phyloP scores from a whole-genome alignment of 2,797 vertebrate species.

The Poeciliopsis turneri region DNA sequence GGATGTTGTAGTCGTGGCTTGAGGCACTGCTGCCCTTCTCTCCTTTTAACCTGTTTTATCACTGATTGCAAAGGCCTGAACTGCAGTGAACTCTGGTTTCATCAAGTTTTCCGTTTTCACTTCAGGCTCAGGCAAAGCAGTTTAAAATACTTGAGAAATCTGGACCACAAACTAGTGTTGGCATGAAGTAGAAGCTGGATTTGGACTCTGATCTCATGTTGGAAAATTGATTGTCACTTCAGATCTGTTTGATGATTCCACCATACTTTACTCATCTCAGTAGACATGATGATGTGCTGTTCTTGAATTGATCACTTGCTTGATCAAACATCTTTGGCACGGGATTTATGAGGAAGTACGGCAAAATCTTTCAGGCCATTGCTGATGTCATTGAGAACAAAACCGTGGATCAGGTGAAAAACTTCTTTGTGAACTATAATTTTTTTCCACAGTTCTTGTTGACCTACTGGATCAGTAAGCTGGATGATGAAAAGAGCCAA shows the following conservation, averaged over 20 bases:
- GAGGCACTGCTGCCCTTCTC: slow-evolving; percentile 35
- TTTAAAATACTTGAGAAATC: slow-evolving; percentile 45
- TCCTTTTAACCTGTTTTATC: slow-evolving; percentile 58
- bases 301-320: slow-evolving; percentile 44
- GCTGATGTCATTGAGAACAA: too few relatives aligned
- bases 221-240: slow-evolving; percentile 56
- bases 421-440: background rate
- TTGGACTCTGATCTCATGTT: slow-evolving; percentile 40
- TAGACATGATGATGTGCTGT: slow-evolving; percentile 43
- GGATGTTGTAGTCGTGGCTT: slow-evolving; percentile 61
- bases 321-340: slow-evolving; percentile 30
- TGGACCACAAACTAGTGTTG: slow-evolving; percentile 42
- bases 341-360: slow-evolving; percentile 46
- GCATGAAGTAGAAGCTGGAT: slow-evolving; percentile 35
- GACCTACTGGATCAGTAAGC: slow-evolving; percentile 33
- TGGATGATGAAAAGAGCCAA: slow-evolving; percentile 42
- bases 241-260: slow-evolving; percentile 57
- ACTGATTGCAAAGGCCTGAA: slow-evolving; percentile 35
- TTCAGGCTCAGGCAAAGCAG: background rate
- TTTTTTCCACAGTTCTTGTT: slow-evolving; percentile 32
- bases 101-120: slow-evolving; percentile 37
- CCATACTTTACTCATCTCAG: slow-evolving; percentile 59
- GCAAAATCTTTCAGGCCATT: too few relatives aligned
- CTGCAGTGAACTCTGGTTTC: slow-evolving; percentile 33
- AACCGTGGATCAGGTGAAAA: too few relatives aligned